phyloP scores from a whole-genome alignment of 2,888 invertebrate species.

The Philopedon plagiatum region DNA sequence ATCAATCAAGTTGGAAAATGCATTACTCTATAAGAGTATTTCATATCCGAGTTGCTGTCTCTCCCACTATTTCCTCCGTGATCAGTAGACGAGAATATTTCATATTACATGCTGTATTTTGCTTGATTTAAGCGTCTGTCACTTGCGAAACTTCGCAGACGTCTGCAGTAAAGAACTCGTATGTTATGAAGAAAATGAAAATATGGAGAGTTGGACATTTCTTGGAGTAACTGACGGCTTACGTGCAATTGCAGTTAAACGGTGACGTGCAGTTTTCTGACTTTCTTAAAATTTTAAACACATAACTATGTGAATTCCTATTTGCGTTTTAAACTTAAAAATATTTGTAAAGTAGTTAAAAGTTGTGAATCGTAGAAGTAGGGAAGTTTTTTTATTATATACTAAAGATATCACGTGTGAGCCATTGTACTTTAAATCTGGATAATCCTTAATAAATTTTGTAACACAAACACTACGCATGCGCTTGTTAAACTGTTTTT shows the following conservation, averaged over 20 bases:
- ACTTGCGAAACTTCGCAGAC: constrained; percentile 27
- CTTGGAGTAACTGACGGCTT: not conserved
- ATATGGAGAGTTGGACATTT: constrained; percentile 18
- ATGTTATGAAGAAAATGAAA: constrained; percentile 31
- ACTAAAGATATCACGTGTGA: too few relatives aligned
- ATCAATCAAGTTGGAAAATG: too few relatives aligned
- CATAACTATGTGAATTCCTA: too few relatives aligned
- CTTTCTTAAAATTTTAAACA: not conserved
- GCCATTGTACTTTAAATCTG: too few relatives aligned
- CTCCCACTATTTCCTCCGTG: not conserved
- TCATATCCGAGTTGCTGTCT: not conserved
- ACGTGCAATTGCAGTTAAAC: not conserved
- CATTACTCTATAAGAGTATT: too few relatives aligned
- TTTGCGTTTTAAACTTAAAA: too few relatives aligned
- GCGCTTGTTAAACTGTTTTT: too few relatives aligned
- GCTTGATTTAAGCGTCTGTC: constrained; percentile 38
- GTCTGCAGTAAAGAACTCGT: constrained; percentile 25
- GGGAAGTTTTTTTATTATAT: too few relatives aligned
- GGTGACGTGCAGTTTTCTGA: not conserved
- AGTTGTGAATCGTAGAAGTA: too few relatives aligned
- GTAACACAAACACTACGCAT: too few relatives aligned
- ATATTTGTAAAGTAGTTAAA: too few relatives aligned
- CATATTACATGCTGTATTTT: constrained; percentile 34
- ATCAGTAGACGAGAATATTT: constrained; percentile 10
- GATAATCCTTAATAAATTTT: too few relatives aligned